These are phyloP conservation scores for Melanotaenia duboulayi DNA, from an alignment of 2,113 vertebrate species.

Conservation along the genomic window DNA sequence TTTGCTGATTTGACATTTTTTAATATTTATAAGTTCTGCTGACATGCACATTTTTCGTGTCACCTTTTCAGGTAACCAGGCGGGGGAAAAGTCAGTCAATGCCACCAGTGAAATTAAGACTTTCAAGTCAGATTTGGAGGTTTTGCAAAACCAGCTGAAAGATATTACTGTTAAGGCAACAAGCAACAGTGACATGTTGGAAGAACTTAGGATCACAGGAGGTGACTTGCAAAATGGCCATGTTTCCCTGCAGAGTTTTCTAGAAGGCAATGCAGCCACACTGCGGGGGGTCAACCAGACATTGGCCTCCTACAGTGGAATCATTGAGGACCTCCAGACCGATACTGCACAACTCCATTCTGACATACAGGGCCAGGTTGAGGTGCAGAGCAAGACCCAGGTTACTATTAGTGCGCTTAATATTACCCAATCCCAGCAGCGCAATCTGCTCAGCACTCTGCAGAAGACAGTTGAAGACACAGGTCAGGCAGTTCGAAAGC, in stretches of 20 bases:
- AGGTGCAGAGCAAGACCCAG: slow-evolving; percentile 85
- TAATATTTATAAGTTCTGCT: not conserved
- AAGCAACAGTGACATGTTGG: slow-evolving; percentile 88
- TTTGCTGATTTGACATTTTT: not conserved
- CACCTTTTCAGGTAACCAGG: slow-evolving; percentile 85
- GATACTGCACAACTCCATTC: slow-evolving; percentile 90
- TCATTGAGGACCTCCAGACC: slow-evolving; percentile 89
- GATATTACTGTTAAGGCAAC: slow-evolving; percentile 88
- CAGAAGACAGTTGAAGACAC: slow-evolving; percentile 94
- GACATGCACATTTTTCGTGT: not conserved
- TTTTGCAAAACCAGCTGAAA: slow-evolving; percentile 88
- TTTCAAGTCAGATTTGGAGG: slow-evolving; percentile 90
- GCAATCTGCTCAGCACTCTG: slow-evolving; percentile 85
- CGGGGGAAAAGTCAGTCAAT: slow-evolving; percentile 90
- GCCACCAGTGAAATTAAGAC: slow-evolving; percentile 89
- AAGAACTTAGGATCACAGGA: slow-evolving; percentile 88
- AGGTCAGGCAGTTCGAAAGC: slow-evolving; percentile 90
- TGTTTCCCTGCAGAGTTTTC: slow-evolving; percentile 87
- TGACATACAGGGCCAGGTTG: slow-evolving; percentile 89
- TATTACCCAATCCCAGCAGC: slow-evolving; percentile 92
- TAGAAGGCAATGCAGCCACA: slow-evolving; percentile 90
- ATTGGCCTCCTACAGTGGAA: slow-evolving; percentile 87
- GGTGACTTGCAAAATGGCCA: slow-evolving; percentile 87
- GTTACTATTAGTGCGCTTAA: slow-evolving; percentile 91
- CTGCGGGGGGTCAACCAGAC: slow-evolving; percentile 92